A percentile compares a stretch with the other conserved stretches of the same genome.
These are phyloP conservation scores for Plestiodon gilberti DNA, from an alignment of 2,113 vertebrate genomes.

Conservation along the genomic window DNA sequence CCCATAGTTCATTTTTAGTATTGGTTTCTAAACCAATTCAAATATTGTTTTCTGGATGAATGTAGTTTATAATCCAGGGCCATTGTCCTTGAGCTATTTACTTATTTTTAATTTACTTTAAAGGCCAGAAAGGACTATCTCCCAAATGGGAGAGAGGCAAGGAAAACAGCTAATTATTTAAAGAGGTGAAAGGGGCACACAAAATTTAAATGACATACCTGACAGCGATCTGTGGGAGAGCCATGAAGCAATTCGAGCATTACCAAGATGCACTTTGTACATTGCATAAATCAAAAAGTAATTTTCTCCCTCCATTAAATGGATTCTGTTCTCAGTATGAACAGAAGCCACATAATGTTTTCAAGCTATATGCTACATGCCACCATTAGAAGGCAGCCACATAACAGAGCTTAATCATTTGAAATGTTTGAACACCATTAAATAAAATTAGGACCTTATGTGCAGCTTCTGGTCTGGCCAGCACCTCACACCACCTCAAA, in stretches of 20 bases:
- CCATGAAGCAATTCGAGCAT: neutral
- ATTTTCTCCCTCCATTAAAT: conserved; percentile 5
- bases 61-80: neutral
- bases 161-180: neutral
- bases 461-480: neutral
- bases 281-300: conserved; percentile 20
- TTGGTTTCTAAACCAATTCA: neutral
- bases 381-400: neutral
- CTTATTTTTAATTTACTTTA: neutral
- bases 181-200: neutral
- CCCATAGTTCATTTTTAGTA: neutral
- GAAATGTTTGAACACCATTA: neutral
- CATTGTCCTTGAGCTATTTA: neutral
- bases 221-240: neutral
- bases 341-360: neutral
- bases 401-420: neutral
- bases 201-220: neutral
- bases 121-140: neutral
- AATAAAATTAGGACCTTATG: neutral
- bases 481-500: neutral
- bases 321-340: neutral
- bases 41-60: neutral
- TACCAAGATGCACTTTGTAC: neutral
- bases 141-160: neutral
- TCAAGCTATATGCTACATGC: neutral